Percentiles rank a stretch among this genome's conserved stretches.
Conservation (phyloP, 2,797 vertebrate species). For the Micromesistius poutassou region DNA sequence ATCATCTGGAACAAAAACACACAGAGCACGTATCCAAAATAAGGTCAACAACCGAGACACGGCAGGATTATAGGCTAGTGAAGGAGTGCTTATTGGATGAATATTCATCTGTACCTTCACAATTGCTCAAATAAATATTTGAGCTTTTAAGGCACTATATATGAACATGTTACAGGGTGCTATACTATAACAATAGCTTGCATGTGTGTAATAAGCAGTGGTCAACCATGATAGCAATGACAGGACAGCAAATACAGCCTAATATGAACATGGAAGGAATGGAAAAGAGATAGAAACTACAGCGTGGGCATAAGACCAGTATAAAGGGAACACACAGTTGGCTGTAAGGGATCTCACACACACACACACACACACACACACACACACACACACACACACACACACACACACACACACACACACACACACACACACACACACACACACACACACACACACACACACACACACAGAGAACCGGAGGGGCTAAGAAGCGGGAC, state of each 20-base stretch:
- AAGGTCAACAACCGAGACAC: neutral
- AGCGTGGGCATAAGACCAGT: neutral
- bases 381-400: too few relatives aligned
- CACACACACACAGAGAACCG: neutral
- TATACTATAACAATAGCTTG: too few relatives aligned
- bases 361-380: neutral
- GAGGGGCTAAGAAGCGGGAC: neutral
- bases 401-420: too few relatives aligned
- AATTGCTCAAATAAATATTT: too few relatives aligned
- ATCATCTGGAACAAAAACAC: constrained; percentile 39
- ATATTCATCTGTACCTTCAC: neutral
- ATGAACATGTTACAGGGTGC: too few relatives aligned
- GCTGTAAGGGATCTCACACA: neutral
- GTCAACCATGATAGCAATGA: too few relatives aligned
- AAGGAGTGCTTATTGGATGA: neutral
- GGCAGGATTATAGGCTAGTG: neutral
- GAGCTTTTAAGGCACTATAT: too few relatives aligned
- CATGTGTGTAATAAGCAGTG: too few relatives aligned
- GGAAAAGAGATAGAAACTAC: neutral
- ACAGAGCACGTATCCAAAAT: neutral
- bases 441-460: too few relatives aligned
- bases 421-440: too few relatives aligned
- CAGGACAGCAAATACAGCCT: too few relatives aligned
- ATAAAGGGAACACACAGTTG: constrained; percentile 1
- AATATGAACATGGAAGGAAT: neutral